Base-by-base conservation (phyloP, 2,888 invertebrate genomes). In the Dryobotodes eremita region DNA sequence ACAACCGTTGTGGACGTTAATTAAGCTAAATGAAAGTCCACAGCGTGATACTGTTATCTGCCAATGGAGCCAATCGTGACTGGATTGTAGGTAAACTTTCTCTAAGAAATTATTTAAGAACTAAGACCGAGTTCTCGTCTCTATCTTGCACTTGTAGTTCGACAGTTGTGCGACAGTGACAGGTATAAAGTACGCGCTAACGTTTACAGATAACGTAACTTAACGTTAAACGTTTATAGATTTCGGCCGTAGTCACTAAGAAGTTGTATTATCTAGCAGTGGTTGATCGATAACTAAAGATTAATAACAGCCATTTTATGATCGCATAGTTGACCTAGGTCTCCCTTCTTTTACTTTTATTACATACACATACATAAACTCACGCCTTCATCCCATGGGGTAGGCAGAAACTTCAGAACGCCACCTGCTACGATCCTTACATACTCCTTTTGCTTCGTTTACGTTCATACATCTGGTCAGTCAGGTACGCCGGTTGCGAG, bases 21-120 rank as follows among this genome's bases (percentile, higher is more conserved):
- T 93, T 92, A 92, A 90, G 86, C 76, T 84, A 86, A 89, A 90
- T 92, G 87, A 90, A 91, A 91, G 86, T 86, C 81, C 75, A 74
- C 75, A 72, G 77, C 89, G 89, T 91, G 90, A 88, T 89, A 84
- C 85, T 88, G 83, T 86, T 83, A 82, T 84, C 76, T 87, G 79
- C 87, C 89, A 90, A 89, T 90, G 88, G 85, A 83, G 85, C 85
- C 85, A 88, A 84, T 90, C 91, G 91, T 92, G 91, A 89, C 88
- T 88, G 15, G 86, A 76, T 79, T 90, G 72, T 69, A 61, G 64
- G 17, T 70, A 15, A 62, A 68, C 31, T 69, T 61, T 8, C 8
- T 53, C 23, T 26, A 8, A 6, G 15, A 46, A 46, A 36, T 64
- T 36, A 36, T 64, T 36, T 62, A 62, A 42, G 8, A 36, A 65